A percentile compares a stretch with the other conserved stretches of the same genome.
Evolutionary conservation across 92 coral and sea anemone species (phyloP).

Genomic region (Actinernus sp.): DNA sequence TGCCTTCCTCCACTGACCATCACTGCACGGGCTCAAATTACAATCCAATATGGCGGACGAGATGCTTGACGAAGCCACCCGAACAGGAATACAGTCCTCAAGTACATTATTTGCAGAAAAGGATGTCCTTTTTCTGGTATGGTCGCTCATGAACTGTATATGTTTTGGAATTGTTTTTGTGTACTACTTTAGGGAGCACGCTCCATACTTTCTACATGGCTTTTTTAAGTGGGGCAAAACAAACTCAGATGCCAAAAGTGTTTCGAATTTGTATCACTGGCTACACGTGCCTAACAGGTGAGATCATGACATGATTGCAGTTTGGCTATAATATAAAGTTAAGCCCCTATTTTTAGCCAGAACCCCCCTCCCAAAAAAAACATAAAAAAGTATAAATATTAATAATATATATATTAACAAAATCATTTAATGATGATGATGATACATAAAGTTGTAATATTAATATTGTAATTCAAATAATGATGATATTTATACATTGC

Average conservation of each 20-base stretch:
- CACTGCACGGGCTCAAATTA: constrained; percentile 13
- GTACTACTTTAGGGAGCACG: constrained; percentile 35
- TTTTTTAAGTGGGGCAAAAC: constrained; percentile 91
- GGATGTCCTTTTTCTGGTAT: constrained; percentile 64
- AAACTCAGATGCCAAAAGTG: constrained; percentile 18
- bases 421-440: not conserved
- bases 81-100: not conserved
- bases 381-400: no score
- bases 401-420: not conserved
- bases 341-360: not conserved
- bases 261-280: constrained; percentile 33
- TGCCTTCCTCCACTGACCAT: constrained; percentile 26
- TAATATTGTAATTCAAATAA: not conserved
- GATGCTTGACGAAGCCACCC: not conserved
- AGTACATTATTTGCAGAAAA: constrained; percentile 3
- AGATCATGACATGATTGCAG: no score
- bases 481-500: no score
- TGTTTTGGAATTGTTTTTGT: constrained; percentile 54
- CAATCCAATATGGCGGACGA: not conserved
- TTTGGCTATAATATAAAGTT: no score
- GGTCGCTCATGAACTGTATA: constrained; percentile 60
- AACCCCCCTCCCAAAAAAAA: constrained; percentile 7
- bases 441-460: not conserved
- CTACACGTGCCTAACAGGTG: constrained; percentile 95
- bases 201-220: constrained; percentile 72